Conservation (phyloP, 2,113 vertebrate species). For the Gorsachius goisagi region DNA sequence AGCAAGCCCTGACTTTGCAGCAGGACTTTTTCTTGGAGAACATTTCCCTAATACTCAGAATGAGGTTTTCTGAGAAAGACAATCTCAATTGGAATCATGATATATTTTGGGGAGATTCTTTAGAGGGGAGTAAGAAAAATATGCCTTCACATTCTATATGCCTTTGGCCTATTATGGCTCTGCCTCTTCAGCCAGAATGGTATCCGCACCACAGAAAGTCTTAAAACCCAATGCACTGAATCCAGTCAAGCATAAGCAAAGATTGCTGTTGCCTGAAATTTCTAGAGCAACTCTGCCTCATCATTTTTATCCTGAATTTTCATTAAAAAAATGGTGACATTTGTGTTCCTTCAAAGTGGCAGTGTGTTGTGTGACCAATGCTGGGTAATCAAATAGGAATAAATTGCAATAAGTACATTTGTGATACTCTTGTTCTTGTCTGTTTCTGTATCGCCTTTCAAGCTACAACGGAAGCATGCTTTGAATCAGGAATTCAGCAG, state of each 20-base stretch:
- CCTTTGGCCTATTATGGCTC: background rate
- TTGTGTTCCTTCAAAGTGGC: background rate
- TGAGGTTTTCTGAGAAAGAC: background rate
- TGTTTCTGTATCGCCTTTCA: background rate
- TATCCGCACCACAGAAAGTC: background rate
- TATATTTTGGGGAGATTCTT: background rate
- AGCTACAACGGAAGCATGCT: background rate
- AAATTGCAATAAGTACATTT: background rate
- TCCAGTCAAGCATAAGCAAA: background rate
- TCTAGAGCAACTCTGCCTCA: background rate
- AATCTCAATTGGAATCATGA: background rate
- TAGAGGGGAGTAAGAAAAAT: background rate
- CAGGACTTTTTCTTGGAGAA: background rate
- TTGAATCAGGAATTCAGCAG: background rate
- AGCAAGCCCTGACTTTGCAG: background rate
- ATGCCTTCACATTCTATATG: background rate
- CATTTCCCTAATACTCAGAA: background rate
- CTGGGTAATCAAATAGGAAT: background rate
- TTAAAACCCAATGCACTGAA: background rate
- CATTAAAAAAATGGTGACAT: background rate
- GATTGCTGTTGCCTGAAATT: background rate
- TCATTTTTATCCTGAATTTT: background rate
- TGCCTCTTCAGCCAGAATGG: background rate
- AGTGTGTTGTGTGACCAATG: background rate
- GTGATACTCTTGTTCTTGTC: background rate